These are phyloP conservation scores for Anoplophora glabripennis DNA, from an alignment of 1,140 invertebrate genomes.

Conservation along the genomic window DNA sequence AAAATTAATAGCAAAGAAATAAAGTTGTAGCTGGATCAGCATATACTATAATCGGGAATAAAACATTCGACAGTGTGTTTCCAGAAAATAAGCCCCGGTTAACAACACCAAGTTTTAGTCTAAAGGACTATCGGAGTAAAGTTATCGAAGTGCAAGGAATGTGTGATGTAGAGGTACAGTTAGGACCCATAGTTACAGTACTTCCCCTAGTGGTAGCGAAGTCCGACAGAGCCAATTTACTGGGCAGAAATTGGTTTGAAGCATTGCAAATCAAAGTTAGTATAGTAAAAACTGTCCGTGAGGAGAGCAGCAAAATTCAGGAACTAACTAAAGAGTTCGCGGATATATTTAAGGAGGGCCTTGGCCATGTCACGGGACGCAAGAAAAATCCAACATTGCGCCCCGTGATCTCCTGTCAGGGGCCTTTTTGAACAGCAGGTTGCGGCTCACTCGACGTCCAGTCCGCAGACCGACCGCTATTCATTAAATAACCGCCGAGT, in stretches of 20 bases:
- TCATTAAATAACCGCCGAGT: too few relatives aligned
- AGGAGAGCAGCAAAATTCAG: background rate
- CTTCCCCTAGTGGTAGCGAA: slow-evolving; percentile 17
- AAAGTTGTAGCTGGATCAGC: too few relatives aligned
- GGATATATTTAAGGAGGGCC: background rate
- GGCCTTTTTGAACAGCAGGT: too few relatives aligned
- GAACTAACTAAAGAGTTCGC: slow-evolving; percentile 3
- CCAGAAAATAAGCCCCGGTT: background rate
- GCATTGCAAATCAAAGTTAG: slow-evolving; percentile 20
- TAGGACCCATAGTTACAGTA: background rate
- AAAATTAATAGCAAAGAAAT: too few relatives aligned
- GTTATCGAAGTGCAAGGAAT: background rate
- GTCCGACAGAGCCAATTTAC: slow-evolving; percentile 14
- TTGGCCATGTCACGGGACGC: too few relatives aligned
- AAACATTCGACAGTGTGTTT: slow-evolving; percentile 6
- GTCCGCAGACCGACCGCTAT: too few relatives aligned
- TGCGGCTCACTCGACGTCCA: too few relatives aligned
- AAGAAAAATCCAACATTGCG: too few relatives aligned
- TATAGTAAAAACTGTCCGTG: slow-evolving; percentile 4
- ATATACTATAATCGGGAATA: too few relatives aligned
- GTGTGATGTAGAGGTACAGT: background rate
- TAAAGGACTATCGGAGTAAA: slow-evolving; percentile 11
- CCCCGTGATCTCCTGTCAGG: too few relatives aligned
- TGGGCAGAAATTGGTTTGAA: slow-evolving; percentile 34
- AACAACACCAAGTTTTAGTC: background rate